phyloP scores from a whole-genome alignment of 1,140 invertebrate genomes.

The Spodoptera frugiperda region DNA sequence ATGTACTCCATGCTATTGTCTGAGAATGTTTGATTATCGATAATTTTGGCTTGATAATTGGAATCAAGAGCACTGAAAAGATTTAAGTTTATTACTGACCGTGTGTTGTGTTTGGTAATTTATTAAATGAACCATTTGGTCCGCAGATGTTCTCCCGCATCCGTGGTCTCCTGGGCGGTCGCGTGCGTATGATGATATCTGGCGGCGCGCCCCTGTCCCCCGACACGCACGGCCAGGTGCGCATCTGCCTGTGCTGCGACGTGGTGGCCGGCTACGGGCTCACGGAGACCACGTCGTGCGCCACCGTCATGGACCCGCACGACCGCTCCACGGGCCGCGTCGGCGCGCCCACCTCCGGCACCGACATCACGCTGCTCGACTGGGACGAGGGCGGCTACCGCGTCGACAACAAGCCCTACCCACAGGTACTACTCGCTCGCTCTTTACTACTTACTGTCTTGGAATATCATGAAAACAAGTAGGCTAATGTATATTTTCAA shows the following conservation, averaged over 20 bases:
- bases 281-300: conserved; percentile 98
- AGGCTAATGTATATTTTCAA: too few species aligned
- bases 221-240: conserved; percentile 97
- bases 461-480: too few species aligned
- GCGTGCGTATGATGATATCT: conserved; percentile 93
- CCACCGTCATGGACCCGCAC: conserved; percentile 94
- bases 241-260: conserved; percentile 96
- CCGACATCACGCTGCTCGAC: conserved; percentile 95
- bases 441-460: too few species aligned
- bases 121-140: too few species aligned
- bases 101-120: too few species aligned
- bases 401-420: conserved; percentile 95
- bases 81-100: too few species aligned
- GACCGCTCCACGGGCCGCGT: conserved; percentile 90
- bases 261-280: conserved; percentile 98
- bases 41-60: too few species aligned
- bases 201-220: conserved; percentile 98
- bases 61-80: too few species aligned
- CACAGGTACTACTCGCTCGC: too few species aligned
- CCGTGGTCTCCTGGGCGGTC: conserved; percentile 94
- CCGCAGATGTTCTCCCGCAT: conserved; percentile 92
- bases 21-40: too few species aligned
- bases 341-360: conserved; percentile 95
- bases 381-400: conserved; percentile 98
- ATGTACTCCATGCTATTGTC: too few species aligned